phyloP scores from a whole-genome alignment of 30 jellyfish, hydroid and myxozoan species.

The Aurelia aurita complex sp. Pacific region DNA sequence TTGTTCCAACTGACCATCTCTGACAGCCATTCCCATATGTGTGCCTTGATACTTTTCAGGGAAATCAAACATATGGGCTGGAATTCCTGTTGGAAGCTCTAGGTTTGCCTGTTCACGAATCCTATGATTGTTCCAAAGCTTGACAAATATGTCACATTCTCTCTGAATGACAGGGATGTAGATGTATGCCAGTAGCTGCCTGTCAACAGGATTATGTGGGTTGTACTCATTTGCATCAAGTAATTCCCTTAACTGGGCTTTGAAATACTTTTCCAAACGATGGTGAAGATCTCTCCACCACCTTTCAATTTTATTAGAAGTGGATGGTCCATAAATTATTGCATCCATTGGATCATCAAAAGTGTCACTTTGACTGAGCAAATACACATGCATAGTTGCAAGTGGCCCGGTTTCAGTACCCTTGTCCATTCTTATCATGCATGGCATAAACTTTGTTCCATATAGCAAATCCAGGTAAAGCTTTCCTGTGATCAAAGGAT shows the following conservation, averaged over 20 bases:
- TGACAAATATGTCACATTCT: conserved; percentile 16
- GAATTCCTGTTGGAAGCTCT: conserved; percentile 22
- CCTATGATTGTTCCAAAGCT: conserved; percentile 25
- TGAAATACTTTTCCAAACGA: neutral
- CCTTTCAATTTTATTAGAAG: too few species aligned
- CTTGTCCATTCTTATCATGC: conserved; percentile 23
- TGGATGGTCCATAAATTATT: too few species aligned
- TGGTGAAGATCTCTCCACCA: too few species aligned
- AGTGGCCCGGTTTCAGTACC: conserved; percentile 44
- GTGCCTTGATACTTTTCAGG: conserved; percentile 8
- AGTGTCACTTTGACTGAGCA: too few species aligned
- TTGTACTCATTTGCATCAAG: conserved; percentile 21
- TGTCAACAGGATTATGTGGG: conserved; percentile 13
- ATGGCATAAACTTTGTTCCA: conserved; percentile 11
- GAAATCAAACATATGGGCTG: conserved; percentile 18
- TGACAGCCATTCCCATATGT: neutral
- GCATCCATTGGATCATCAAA: too few species aligned
- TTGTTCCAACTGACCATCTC: too few species aligned
- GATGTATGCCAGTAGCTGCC: conserved; percentile 28
- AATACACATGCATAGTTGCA: conserved; percentile 4
- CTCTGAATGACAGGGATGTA: neutral
- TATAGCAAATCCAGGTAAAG: conserved; percentile 16
- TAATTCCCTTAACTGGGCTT: conserved; percentile 8
- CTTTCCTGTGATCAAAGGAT: conserved; percentile 25
- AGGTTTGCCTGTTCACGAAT: conserved; percentile 20